phyloP scores from a whole-genome alignment of 2,888 invertebrate species.

The Belgica antarctica region DNA sequence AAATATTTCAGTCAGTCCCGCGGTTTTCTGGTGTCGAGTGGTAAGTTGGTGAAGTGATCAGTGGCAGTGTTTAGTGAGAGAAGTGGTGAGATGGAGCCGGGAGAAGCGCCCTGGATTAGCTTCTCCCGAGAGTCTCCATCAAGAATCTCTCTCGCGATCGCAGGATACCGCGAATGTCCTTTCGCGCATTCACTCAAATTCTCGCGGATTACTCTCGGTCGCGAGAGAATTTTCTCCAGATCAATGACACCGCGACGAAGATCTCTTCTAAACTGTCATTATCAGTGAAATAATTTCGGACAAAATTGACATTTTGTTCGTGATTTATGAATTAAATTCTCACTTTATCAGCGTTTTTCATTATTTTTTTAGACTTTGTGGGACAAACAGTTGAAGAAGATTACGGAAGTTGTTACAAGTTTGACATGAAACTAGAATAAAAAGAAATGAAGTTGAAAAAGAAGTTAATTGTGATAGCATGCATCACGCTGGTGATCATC shows the following conservation, averaged over 20 bases:
- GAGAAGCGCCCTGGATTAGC: slow-evolving; percentile 40
- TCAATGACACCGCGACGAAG: background rate
- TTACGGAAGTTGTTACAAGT: background rate
- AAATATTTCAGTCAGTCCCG: slow-evolving; percentile 37
- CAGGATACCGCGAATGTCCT: slow-evolving; percentile 16
- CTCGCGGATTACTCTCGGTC: background rate
- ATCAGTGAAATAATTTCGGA: background rate
- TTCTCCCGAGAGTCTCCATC: slow-evolving; percentile 13
- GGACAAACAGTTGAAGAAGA: no score
- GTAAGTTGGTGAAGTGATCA: slow-evolving; percentile 30
- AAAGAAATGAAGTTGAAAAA: slow-evolving; percentile 25
- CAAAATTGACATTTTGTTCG: background rate
- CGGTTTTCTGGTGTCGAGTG: slow-evolving; percentile 28
- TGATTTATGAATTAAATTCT: no score
- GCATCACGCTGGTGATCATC: slow-evolving; percentile 22
- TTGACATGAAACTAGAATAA: slow-evolving; percentile 21
- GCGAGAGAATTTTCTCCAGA: slow-evolving; percentile 6
- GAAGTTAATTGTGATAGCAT: slow-evolving; percentile 29
- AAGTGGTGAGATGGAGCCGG: slow-evolving; percentile 5
- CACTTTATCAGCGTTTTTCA: background rate
- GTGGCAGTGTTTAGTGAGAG: slow-evolving; percentile 24
- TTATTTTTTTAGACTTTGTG: background rate
- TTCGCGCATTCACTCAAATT: background rate
- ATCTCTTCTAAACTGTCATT: background rate
- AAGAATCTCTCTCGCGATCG: background rate